Evolutionary conservation across 2,888 invertebrate species (phyloP).

Genomic region (Drepanosiphum platanoidis): DNA sequence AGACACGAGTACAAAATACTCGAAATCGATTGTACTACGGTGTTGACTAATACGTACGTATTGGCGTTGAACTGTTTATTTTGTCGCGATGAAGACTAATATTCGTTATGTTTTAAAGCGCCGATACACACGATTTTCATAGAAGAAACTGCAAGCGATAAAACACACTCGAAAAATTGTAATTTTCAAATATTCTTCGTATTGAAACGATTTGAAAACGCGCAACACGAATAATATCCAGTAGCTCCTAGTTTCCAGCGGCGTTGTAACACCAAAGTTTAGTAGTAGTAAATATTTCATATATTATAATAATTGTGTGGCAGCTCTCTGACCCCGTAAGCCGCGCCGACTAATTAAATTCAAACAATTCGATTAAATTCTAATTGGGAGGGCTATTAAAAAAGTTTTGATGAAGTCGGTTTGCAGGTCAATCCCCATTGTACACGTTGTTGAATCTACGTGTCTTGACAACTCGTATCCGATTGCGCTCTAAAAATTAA

Average conservation of each 20-base stretch:
- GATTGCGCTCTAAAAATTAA: slow-evolving; percentile 21
- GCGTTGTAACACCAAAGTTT: background rate
- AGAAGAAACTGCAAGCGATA: no score
- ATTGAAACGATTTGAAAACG: no score
- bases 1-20: no score
- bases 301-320: background rate
- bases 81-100: no score
- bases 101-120: no score
- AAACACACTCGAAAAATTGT: no score
- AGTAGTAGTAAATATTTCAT: background rate
- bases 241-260: background rate
- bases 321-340: background rate
- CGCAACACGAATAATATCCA: no score
- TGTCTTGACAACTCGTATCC: slow-evolving; percentile 2
- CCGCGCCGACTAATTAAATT: background rate
- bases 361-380: slow-evolving; percentile 35
- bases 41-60: no score
- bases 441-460: slow-evolving; percentile 8
- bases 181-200: no score
- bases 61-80: no score
- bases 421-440: background rate
- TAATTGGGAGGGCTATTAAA: slow-evolving; percentile 32
- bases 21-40: no score
- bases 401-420: slow-evolving; percentile 35
- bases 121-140: no score